Base-by-base conservation (phyloP, 64 coral and sea anemone species). In the Porites lutea region DNA sequence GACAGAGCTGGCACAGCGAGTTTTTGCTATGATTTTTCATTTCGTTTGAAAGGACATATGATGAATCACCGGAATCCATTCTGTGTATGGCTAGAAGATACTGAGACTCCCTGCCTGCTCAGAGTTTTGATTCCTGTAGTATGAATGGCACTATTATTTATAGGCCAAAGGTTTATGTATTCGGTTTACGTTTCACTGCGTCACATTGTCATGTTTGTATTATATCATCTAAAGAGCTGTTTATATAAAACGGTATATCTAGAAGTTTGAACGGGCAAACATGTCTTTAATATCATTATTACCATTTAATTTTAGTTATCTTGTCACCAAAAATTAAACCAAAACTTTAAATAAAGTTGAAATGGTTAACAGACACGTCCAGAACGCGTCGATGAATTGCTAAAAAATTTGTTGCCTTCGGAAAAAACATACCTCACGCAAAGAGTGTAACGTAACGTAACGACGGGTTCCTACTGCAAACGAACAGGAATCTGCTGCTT, bases 151-250 rank as follows among this genome's bases (percentile, higher is more conserved):
- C 66, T n/a, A 16, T 70, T 70, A n/a, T 9, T 57, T 67, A 67
- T 67, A 57, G 54, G 54, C 54, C 54, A 57, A 57, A 57, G 12
- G 54, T 84, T 84, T 84, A 63, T 68, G 16, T 52, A 43, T 48
- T 20, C 18, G 9, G 13, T 84, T 84, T 84, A 61, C 81, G 62
- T 68, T 69, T 68, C 45, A 68, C n/a, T 67, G 63, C 81, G 81
- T 84, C 78, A 81, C 58, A 62, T 81, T 61, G 22, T 61, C 16
- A 4, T 23, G 19, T 43, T 44, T 44, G 12, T 22, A 62, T 63
- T n/a, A 27, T 59, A 43, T 59, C 27, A 37, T 37, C 27, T 37
- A 37, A 37, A 59, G 71, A 76, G 5, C 13, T 76, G 48, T 76
- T 76, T 45, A 63, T 45, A 62, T 58, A 63, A 81, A 6, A 18